Evolutionary conservation across 1,140 invertebrate genomes (phyloP), one percentile per base, ranked within the genome.

Genomic region (Schlechtendalia chinensis): DNA sequence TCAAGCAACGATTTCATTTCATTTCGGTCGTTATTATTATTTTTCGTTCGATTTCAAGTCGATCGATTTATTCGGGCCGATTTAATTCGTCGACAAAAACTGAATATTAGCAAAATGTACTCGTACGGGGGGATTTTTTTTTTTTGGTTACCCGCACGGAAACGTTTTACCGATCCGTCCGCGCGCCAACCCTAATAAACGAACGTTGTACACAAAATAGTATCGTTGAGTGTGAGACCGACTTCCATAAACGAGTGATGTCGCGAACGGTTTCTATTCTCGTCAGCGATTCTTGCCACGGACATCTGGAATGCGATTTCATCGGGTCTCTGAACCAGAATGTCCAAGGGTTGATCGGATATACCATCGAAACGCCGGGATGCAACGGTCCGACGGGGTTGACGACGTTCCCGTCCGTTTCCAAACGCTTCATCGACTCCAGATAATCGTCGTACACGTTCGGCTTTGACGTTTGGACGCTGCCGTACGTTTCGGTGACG

Each of bases 181-280:
- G n/a, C n/a, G n/a, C n/a, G n/a, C n/a, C n/a, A n/a, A n/a, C n/a
- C n/a, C n/a, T n/a, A n/a, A n/a, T n/a, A n/a, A n/a, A n/a, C n/a
- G n/a, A n/a, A n/a, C n/a, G n/a, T n/a, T n/a, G n/a, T n/a, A n/a
- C n/a, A n/a, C n/a, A n/a, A n/a, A n/a, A n/a, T n/a, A n/a, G n/a
- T n/a, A n/a, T n/a, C n/a, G n/a, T n/a, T n/a, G n/a, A n/a, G n/a
- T n/a, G n/a, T n/a, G n/a, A n/a, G 22, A 77, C 74, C 59, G 5
- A 79, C 75, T 63, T 79, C 75, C 75, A 79, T 50, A 79, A n/a
- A 19, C 47, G 22, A 27, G 19, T 63, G 12, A 79, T 11, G 29
- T 79, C 75, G 1, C 24, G 39, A 50, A 79, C 58, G 4, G 75
- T 79, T 27, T 50, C 75, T 5, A 79, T 79, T 61, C 61, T 79